Evolutionary conservation across 2,113 vertebrate genomes (phyloP).

Genomic region (Taxidea taxus): DNA sequence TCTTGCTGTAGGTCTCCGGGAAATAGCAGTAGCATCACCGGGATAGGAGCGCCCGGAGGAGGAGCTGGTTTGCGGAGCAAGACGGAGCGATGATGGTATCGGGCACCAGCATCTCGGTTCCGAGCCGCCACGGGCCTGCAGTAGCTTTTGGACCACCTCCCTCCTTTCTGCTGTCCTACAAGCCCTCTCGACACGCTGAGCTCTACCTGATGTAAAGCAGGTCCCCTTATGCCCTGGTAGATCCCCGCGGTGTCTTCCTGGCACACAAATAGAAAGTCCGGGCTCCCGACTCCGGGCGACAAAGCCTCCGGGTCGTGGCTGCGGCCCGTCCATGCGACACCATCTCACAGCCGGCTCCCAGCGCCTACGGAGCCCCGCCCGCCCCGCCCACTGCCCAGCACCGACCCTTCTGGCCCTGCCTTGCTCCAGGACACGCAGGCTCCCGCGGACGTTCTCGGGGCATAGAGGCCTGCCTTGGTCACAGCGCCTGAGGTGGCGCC

Average conservation of each 20-base stretch:
- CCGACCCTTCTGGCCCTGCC: background rate
- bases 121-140: fast-evolving
- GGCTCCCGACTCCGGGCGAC: fast-evolving
- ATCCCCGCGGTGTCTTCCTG: background rate
- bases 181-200: too few species aligned
- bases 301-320: fast-evolving
- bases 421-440: background rate
- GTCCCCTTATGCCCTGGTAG: background rate
- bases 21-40: fast-evolving
- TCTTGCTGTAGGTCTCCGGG: too few species aligned
- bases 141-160: fast-evolving
- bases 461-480: background rate
- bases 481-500: background rate
- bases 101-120: fast-evolving
- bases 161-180: background rate
- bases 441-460: background rate
- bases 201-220: background rate
- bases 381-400: too few species aligned
- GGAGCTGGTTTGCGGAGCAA: background rate
- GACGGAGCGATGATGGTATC: fast-evolving
- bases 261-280: background rate
- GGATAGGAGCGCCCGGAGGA: background rate
- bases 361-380: fast-evolving
- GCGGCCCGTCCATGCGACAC: background rate
- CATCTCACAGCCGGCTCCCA: background rate